These are phyloP conservation scores for Congeria kusceri DNA, from an alignment of 2,888 invertebrate genomes.

Conservation along the genomic window DNA sequence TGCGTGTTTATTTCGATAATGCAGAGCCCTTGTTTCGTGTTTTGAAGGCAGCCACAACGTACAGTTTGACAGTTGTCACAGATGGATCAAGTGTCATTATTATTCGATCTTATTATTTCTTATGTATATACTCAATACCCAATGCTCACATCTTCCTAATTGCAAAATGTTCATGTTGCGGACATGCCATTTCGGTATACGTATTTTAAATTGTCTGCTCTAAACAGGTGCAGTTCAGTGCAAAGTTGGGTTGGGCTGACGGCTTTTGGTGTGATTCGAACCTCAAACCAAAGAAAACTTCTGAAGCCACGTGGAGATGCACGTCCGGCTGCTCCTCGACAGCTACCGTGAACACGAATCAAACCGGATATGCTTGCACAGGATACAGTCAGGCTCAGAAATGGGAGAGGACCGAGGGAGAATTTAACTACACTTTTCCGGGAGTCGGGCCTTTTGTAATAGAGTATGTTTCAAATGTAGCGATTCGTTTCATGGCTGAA, in stretches of 20 bases:
- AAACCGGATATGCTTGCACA: slow-evolving; percentile 20
- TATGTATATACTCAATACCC: no score
- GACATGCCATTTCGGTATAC: no score
- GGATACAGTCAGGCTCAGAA: slow-evolving; percentile 11
- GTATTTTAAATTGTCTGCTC: no score
- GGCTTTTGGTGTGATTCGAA: background rate
- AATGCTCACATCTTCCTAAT: no score
- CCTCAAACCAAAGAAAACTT: background rate
- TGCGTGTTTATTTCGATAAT: no score
- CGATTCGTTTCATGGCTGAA: no score
- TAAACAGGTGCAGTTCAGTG: slow-evolving; percentile 26
- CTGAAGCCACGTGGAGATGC: slow-evolving; percentile 4
- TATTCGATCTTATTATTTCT: no score
- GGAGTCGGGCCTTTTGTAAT: slow-evolving; percentile 23
- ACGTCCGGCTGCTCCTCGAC: slow-evolving; percentile 3
- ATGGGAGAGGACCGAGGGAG: slow-evolving; percentile 38
- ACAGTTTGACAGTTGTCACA: no score
- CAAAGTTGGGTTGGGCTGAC: slow-evolving; percentile 36
- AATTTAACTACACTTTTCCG: slow-evolving; percentile 27
- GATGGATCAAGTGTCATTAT: no score
- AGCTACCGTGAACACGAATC: background rate
- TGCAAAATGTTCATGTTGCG: no score
- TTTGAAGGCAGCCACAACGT: no score
- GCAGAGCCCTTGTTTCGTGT: no score
- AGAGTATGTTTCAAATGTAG: slow-evolving; percentile 5